Percentiles rank a stretch among this genome's conserved stretches.
Evolutionary conservation across 2,797 vertebrate genomes (phyloP).

Genomic region (Cynopterus sphinx): DNA sequence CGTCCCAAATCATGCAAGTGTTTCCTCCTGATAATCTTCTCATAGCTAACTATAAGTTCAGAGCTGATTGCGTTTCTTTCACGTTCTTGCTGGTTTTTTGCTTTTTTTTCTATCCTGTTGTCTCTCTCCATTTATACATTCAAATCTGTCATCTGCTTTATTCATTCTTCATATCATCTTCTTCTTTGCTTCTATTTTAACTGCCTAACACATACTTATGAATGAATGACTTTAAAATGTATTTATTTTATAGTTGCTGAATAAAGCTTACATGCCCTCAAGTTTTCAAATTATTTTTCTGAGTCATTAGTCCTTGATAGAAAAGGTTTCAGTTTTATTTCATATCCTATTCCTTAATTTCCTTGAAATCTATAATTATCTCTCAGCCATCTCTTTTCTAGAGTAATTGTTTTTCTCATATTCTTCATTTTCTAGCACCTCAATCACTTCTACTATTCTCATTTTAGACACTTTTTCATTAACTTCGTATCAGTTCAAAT

Average conservation of each 20-base stretch:
- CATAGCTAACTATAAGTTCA: not conserved
- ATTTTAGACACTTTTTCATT: not conserved
- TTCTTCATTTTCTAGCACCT: constrained; percentile 42
- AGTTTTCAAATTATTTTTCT: constrained; percentile 41
- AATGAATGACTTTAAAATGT: not conserved
- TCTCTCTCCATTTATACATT: not conserved
- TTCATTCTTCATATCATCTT: not conserved
- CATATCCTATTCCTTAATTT: not conserved
- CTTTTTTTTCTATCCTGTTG: not conserved
- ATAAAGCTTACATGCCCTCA: not conserved
- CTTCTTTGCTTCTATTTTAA: not conserved
- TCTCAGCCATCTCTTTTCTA: not conserved
- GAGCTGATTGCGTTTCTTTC: not conserved
- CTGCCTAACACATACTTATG: not conserved
- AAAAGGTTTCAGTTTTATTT: constrained; percentile 39
- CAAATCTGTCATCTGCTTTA: not conserved
- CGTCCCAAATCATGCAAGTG: not conserved
- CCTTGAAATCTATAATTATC: constrained; percentile 10
- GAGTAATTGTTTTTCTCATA: constrained; percentile 7
- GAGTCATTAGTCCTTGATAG: not conserved
- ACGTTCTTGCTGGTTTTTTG: not conserved
- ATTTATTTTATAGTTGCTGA: not conserved
- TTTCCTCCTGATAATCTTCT: not conserved
- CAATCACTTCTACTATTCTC: not conserved
- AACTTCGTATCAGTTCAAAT: not conserved